Evolutionary conservation across 2,113 vertebrate species (phyloP).

Genomic region (Triplophysa rosa): DNA sequence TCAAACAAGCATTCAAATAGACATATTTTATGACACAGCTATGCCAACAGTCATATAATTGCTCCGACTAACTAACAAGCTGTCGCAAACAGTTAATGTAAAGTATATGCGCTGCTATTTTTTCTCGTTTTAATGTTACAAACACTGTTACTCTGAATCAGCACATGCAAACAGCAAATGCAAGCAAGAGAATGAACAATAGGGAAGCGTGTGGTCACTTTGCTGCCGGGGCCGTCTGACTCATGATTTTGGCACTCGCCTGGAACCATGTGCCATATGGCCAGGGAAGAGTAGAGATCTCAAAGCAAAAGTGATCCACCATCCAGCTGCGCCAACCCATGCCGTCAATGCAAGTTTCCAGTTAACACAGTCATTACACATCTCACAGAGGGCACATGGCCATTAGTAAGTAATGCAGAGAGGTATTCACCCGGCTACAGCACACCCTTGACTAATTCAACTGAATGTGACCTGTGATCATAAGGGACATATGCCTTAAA

Average conservation of each 20-base stretch:
- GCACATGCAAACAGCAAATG: neutral
- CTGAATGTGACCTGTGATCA: slow-evolving; percentile 5
- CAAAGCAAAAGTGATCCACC: slow-evolving; percentile 29
- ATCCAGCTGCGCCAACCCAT: slow-evolving; percentile 4
- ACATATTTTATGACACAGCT: too few relatives aligned
- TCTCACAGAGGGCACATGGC: slow-evolving; percentile 11
- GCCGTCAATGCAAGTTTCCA: slow-evolving; percentile 14
- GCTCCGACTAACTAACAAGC: neutral
- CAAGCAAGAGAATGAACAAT: slow-evolving; percentile 28
- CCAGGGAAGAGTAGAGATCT: slow-evolving; percentile 3
- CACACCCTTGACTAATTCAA: slow-evolving; percentile 9
- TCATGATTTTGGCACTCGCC: slow-evolving; percentile 25
- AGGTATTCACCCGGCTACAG: neutral
- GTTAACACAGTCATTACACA: slow-evolving; percentile 41
- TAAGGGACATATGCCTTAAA: neutral
- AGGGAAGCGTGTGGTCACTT: neutral
- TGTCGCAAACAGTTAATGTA: neutral
- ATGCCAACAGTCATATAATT: too few relatives aligned
- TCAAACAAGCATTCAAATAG: too few relatives aligned
- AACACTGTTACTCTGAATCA: neutral
- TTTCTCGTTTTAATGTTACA: neutral
- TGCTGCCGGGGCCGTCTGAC: slow-evolving; percentile 18
- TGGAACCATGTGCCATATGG: slow-evolving; percentile 31
- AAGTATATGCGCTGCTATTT: neutral
- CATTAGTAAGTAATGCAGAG: slow-evolving; percentile 33